Percentiles rank a stretch among this genome's conserved stretches.
Evolutionary conservation across 2,888 invertebrate species (phyloP).

Genomic region (Latrodectus elegans): DNA sequence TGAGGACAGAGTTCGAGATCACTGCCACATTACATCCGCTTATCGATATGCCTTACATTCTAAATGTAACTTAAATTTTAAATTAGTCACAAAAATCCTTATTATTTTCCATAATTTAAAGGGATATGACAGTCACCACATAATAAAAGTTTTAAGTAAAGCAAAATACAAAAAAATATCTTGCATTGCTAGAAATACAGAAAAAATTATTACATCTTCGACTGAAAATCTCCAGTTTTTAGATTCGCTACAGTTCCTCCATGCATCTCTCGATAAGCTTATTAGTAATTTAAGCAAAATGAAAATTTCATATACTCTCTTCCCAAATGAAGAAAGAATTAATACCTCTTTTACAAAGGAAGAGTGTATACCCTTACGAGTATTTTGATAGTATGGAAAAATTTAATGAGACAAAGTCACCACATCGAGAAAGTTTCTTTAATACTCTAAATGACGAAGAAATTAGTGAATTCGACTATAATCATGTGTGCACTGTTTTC

Average conservation of each 20-base stretch:
- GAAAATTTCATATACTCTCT: neutral
- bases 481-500: conserved; percentile 71
- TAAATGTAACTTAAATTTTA: conserved; percentile 1
- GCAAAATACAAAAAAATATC: neutral
- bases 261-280: neutral
- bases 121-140: neutral
- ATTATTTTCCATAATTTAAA: neutral
- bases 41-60: neutral
- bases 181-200: neutral
- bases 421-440: neutral
- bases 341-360: conserved; percentile 5
- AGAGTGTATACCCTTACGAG: conserved; percentile 12
- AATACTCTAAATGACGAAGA: neutral
- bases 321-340: neutral
- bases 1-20: neutral
- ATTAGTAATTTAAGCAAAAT: neutral
- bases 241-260: neutral
- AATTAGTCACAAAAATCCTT: neutral
- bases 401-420: neutral
- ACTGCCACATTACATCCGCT: neutral
- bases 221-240: neutral
- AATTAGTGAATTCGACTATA: neutral
- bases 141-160: neutral
- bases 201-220: neutral
- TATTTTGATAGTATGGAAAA: conserved; percentile 10